Evolutionary conservation across 2,113 vertebrate genomes (phyloP).

Genomic region (Hypanus sabinus): DNA sequence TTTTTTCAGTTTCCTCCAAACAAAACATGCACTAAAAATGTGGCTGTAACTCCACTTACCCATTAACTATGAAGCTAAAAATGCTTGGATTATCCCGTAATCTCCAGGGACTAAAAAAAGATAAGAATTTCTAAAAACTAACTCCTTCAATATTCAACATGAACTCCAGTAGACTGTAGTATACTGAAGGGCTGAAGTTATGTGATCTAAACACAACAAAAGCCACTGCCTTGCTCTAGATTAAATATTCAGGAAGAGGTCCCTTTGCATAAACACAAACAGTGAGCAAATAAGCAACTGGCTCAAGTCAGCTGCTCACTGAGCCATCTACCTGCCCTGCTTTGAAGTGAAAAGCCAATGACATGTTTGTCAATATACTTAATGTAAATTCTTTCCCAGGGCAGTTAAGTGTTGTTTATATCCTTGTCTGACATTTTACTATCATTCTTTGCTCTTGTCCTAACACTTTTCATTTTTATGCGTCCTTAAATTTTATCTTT

Average conservation of each 20-base stretch:
- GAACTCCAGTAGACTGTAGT: constrained; percentile 55
- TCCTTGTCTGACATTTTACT: not conserved
- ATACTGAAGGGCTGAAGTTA: constrained; percentile 81
- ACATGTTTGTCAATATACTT: constrained; percentile 8
- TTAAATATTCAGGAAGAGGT: constrained; percentile 97
- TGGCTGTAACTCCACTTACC: constrained; percentile 70
- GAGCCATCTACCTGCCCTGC: constrained; percentile 79
- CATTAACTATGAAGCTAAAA: constrained; percentile 60
- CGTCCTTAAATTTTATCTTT: not conserved
- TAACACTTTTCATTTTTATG: not conserved
- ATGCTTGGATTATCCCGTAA: constrained; percentile 50
- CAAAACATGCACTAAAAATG: constrained; percentile 49
- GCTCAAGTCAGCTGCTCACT: constrained; percentile 74
- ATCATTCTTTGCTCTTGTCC: not conserved
- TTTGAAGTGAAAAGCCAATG: constrained; percentile 41
- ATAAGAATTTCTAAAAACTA: constrained; percentile 58
- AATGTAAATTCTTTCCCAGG: not conserved
- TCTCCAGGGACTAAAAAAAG: constrained; percentile 57
- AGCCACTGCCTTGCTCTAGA: constrained; percentile 82
- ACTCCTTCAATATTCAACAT: constrained; percentile 54
- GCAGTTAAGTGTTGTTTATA: not conserved
- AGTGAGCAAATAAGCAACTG: constrained; percentile 89
- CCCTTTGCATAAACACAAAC: constrained; percentile 98
- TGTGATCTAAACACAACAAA: constrained; percentile 97
- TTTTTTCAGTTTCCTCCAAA: constrained; percentile 46